Base-by-base conservation (phyloP, 2,888 invertebrate species). In the Gonocerus acuteangulatus region DNA sequence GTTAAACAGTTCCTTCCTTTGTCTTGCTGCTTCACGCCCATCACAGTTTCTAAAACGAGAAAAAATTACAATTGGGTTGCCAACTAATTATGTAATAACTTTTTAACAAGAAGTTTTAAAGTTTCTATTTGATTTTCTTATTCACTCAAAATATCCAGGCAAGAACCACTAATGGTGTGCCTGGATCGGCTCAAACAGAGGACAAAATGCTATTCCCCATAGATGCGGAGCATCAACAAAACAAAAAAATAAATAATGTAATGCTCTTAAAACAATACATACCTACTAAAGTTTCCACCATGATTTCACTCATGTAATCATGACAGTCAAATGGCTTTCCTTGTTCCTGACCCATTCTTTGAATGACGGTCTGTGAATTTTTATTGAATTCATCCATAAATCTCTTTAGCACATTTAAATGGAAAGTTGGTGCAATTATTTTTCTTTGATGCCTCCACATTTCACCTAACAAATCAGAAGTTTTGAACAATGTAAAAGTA, bases 391-490 rank as follows among this genome's bases (percentile, higher is more conserved):
- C 77, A 71, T 88, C 87, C 70, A 90, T 87, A 77, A 89, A 90
- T 69, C 87, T 87, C 78, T 89, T 90, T 69, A 90, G 76, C 1
- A 89, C 88, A 74, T 90, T 89, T 75, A 89, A 78, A 72, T 89
- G 89, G 84, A 90, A 90, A 66, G 89, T 89, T 47, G 90, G 90
- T 11, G 90, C 89, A 69, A 90, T 90, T 69, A 89, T 77, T 77
- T 89, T 90, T 69, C 90, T 82, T 73, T 90, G 89, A 18, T 86
- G 82, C 54, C 87, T 82, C 90, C 90, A 90, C 80, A 87, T 89
- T 69, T 84, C 84, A 71, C 87, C 87, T 87, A 70, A n/a, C 22
- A 61, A 42, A 6, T n/a, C n/a, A n/a, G n/a, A n/a, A n/a, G n/a
- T n/a, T n/a, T n/a, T 54, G 4, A 51, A 51, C 51, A n/a, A n/a